Conservation (phyloP, 2,797 vertebrate genomes). For the Hylomyscus alleni region DNA sequence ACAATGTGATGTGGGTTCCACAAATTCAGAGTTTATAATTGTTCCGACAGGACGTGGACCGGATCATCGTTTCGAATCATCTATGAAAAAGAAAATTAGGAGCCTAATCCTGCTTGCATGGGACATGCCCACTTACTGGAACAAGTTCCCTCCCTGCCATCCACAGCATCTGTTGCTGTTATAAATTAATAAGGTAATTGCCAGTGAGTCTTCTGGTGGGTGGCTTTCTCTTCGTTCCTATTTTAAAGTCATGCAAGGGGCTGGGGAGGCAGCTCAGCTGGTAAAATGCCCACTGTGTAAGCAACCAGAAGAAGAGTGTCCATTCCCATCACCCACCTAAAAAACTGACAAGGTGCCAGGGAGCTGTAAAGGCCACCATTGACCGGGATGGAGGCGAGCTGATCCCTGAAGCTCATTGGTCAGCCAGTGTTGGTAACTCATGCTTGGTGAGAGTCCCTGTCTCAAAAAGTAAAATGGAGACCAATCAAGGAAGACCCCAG, state of each 20-base stretch:
- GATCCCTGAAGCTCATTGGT: neutral
- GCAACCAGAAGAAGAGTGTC: neutral
- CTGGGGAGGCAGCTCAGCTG: neutral
- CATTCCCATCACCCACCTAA: neutral
- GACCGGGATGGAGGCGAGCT: too few relatives aligned
- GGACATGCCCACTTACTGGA: neutral
- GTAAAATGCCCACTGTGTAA: neutral
- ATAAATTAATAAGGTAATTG: neutral
- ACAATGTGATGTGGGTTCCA: fast-evolving
- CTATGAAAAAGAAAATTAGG: constrained; percentile 53
- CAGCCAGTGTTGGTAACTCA: neutral
- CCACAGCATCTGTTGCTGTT: neutral
- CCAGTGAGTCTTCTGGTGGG: neutral
- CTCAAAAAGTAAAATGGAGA: neutral
- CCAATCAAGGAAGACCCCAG: neutral
- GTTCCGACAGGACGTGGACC: neutral
- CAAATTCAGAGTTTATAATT: neutral
- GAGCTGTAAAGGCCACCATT: neutral
- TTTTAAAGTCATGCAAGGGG: neutral
- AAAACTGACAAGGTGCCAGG: neutral
- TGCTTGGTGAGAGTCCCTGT: neutral
- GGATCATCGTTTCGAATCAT: constrained; percentile 43
- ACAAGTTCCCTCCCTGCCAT: too few relatives aligned
- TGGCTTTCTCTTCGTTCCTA: fast-evolving
- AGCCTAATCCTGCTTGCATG: neutral